A percentile compares a stretch with the other conserved stretches of the same genome.
phyloP scores from a whole-genome alignment of 2,888 invertebrate species.

The Cephonodes hylas region DNA sequence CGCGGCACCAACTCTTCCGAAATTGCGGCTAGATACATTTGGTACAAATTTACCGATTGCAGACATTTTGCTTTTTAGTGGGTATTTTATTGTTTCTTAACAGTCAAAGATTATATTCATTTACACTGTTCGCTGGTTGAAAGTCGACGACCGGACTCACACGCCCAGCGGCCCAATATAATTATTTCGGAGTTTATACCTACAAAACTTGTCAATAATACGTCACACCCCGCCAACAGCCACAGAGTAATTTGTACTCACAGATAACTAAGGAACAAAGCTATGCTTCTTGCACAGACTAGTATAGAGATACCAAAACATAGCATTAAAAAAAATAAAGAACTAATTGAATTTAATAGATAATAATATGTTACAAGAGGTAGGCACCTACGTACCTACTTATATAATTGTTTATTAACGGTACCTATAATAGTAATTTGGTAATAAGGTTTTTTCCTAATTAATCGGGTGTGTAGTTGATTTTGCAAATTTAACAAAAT shows the following conservation, averaged over 20 bases:
- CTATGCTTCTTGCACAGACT: too few species aligned
- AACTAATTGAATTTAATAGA: too few species aligned
- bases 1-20: slow-evolving; percentile 57
- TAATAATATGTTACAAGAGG: too few species aligned
- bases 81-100: neutral
- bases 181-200: neutral
- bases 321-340: too few species aligned
- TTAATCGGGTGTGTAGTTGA: too few species aligned
- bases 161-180: neutral
- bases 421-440: too few species aligned
- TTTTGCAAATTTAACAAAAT: too few species aligned
- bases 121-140: neutral
- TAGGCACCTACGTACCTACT: too few species aligned
- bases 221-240: neutral
- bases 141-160: neutral
- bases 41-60: slow-evolving; percentile 66
- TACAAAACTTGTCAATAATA: neutral
- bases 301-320: too few species aligned
- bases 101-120: neutral
- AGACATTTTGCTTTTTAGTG: slow-evolving; percentile 44
- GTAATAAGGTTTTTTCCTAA: too few species aligned
- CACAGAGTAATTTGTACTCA: neutral
- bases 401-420: too few species aligned
- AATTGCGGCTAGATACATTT: slow-evolving; percentile 54
- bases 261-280: neutral